phyloP scores from a whole-genome alignment of 2,797 vertebrate species.

The Sebastes umbrosus region DNA sequence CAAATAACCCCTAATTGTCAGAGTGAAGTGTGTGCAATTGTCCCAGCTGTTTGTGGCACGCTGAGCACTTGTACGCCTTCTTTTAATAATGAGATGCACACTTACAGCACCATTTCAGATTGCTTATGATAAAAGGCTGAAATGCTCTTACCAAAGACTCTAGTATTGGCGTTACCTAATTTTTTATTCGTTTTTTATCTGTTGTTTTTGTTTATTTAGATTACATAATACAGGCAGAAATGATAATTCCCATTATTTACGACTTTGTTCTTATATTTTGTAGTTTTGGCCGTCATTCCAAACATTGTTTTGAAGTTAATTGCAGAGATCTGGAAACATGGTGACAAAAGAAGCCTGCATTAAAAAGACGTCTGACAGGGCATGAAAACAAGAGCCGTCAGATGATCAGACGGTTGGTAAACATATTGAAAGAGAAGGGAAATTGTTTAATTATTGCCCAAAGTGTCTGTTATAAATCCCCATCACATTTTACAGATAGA shows the following conservation, averaged over 20 bases:
- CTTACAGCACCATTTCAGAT: not conserved
- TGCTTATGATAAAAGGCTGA: constrained; percentile 1
- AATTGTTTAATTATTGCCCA: not conserved
- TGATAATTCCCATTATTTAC: not conserved
- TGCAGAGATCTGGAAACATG: too few species aligned
- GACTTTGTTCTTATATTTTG: not conserved
- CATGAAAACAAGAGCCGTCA: too few species aligned
- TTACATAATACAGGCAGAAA: not conserved
- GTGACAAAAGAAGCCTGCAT: not conserved
- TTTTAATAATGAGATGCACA: constrained; percentile 20
- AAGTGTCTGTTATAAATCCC: too few species aligned
- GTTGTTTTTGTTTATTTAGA: not conserved
- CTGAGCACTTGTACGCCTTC: not conserved
- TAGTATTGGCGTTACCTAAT: rapidly evolving
- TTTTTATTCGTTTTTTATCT: not conserved
- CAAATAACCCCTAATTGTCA: constrained; percentile 63
- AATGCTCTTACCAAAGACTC: not conserved
- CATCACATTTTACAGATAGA: not conserved
- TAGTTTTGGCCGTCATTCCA: not conserved
- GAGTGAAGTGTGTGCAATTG: constrained; percentile 33
- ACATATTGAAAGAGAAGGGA: too few species aligned
- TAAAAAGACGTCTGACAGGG: not conserved
- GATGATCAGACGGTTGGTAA: too few species aligned
- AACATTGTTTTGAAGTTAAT: not conserved
- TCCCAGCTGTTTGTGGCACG: constrained; percentile 7